Conservation (phyloP, 2,797 vertebrate genomes). For the Alfaro cultratus region DNA sequence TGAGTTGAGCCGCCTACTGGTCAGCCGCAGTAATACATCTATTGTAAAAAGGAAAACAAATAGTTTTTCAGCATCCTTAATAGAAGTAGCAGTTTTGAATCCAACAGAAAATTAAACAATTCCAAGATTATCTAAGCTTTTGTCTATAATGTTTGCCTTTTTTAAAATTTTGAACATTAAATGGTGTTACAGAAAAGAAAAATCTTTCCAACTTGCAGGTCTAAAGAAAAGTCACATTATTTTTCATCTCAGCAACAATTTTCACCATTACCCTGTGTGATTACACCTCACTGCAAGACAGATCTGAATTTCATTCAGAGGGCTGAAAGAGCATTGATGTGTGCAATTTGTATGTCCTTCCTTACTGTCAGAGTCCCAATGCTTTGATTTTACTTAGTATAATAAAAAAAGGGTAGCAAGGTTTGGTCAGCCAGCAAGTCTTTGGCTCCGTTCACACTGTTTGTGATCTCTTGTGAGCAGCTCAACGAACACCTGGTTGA, state of each 20-base stretch:
- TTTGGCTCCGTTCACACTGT: background rate
- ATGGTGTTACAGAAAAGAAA: background rate
- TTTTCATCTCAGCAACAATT: constrained; percentile 12
- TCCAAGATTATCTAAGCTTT: background rate
- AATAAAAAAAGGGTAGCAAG: constrained; percentile 5
- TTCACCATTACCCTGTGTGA: constrained; percentile 14
- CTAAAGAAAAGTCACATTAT: background rate
- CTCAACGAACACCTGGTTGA: background rate
- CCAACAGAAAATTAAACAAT: background rate
- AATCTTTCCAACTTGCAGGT: background rate
- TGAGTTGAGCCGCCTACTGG: background rate
- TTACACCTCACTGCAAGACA: constrained; percentile 11
- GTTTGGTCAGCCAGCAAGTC: background rate
- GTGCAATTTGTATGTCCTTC: constrained; percentile 12
- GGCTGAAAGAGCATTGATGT: constrained; percentile 2
- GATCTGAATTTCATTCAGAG: background rate
- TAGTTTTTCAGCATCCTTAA: background rate
- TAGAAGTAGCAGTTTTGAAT: background rate
- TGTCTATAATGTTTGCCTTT: constrained; percentile 3
- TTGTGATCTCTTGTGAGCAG: background rate
- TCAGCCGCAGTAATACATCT: background rate
- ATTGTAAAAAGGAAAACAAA: background rate
- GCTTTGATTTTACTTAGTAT: constrained; percentile 5
- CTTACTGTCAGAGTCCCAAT: background rate
- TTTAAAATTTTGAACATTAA: background rate